Evolutionary conservation across 2,888 invertebrate genomes (phyloP).

Genomic region (Tenodera sinensis): DNA sequence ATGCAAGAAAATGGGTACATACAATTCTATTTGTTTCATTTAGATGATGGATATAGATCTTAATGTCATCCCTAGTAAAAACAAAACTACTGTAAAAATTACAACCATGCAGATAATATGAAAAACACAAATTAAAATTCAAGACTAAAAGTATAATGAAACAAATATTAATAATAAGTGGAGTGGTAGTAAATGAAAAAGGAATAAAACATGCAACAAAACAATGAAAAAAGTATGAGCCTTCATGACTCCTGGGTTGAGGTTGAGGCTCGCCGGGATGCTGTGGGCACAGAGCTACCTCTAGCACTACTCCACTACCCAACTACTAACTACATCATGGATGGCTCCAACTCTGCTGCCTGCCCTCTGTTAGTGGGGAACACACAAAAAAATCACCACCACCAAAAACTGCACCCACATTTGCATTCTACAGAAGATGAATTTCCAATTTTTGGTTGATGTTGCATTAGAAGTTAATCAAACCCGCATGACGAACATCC

Average conservation of each 20-base stretch:
- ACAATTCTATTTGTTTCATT: neutral
- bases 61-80: slow-evolving; percentile 11
- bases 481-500: slow-evolving; percentile 7
- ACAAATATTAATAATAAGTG: slow-evolving; percentile 5
- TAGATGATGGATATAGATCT: neutral
- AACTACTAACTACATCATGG: slow-evolving; percentile 20
- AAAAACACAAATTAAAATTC: neutral
- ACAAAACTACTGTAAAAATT: neutral
- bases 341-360: slow-evolving; percentile 12
- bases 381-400: slow-evolving; percentile 1
- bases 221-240: neutral
- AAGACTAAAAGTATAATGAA: slow-evolving; percentile 1
- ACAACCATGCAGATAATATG: slow-evolving; percentile 8
- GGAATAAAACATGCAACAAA: neutral
- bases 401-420: slow-evolving; percentile 1
- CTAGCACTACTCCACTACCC: slow-evolving; percentile 22
- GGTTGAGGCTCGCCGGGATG: slow-evolving; percentile 7
- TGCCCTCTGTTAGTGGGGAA: slow-evolving; percentile 15
- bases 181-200: slow-evolving; percentile 5
- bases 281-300: slow-evolving; percentile 2
- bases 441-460: slow-evolving; percentile 10
- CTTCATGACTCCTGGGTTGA: slow-evolving; percentile 1
- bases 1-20: neutral
- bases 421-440: neutral
- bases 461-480: slow-evolving; percentile 11